Evolutionary conservation across 2,113 vertebrate species (phyloP).

Genomic region (Silurus asotus): DNA sequence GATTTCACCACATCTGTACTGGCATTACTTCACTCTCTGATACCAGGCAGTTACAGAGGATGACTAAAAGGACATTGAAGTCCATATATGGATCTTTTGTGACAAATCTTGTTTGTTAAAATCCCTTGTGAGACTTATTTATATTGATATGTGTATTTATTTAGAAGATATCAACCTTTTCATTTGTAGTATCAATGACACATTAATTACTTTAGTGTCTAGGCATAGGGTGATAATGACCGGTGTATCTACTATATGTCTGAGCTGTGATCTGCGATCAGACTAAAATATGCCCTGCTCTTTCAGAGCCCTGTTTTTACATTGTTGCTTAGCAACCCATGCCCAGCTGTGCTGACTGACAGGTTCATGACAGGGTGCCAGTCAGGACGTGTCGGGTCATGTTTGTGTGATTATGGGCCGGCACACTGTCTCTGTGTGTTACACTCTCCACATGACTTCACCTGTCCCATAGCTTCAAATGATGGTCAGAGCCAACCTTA

Average conservation of each 20-base stretch:
- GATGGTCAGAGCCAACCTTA: slow-evolving; percentile 43
- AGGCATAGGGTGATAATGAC: not conserved
- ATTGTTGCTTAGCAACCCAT: slow-evolving; percentile 68
- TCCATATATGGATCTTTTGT: not conserved
- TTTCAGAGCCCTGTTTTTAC: slow-evolving; percentile 25
- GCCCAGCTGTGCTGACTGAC: slow-evolving; percentile 59
- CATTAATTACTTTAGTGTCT: not conserved
- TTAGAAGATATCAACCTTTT: not conserved
- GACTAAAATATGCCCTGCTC: not conserved
- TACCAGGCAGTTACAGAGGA: not conserved
- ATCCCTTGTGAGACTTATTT: not conserved
- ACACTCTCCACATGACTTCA: slow-evolving; percentile 53
- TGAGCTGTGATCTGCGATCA: not conserved
- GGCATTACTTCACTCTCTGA: not conserved
- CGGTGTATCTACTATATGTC: not conserved
- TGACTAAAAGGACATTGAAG: not conserved
- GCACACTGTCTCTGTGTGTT: slow-evolving; percentile 59
- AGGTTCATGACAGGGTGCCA: slow-evolving; percentile 51
- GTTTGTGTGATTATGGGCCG: slow-evolving; percentile 65
- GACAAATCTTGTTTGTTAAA: not conserved
- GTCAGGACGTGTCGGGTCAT: slow-evolving; percentile 70
- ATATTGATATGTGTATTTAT: not conserved
- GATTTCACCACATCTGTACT: not conserved
- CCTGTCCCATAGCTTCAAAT: slow-evolving; percentile 48
- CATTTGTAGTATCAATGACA: not conserved